A percentile compares a stretch with the other conserved stretches of the same genome.
Evolutionary conservation across 2,797 vertebrate species (phyloP).

Genomic region (Acrossocheilus fasciatus): DNA sequence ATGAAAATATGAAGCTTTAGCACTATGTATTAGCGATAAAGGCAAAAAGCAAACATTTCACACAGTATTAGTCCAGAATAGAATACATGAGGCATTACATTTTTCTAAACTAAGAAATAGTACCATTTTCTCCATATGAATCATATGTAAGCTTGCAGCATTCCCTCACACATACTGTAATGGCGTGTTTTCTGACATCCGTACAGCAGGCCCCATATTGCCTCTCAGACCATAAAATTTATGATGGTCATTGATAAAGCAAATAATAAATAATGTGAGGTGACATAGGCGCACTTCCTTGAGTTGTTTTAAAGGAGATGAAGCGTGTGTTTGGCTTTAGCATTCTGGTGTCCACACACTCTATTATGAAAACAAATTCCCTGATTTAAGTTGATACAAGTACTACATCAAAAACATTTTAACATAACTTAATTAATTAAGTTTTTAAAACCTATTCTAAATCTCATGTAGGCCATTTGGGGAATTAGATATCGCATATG

Average conservation of each 20-base stretch:
- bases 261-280: slow-evolving; percentile 49
- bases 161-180: neutral
- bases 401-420: neutral
- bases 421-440: neutral
- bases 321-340: neutral
- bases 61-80: neutral
- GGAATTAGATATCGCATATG: neutral
- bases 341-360: neutral
- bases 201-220: slow-evolving; percentile 2
- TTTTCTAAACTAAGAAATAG: neutral
- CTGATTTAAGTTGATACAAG: neutral
- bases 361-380: neutral
- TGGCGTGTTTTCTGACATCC: neutral
- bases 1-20: neutral
- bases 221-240: slow-evolving; percentile 23
- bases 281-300: slow-evolving; percentile 27
- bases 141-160: neutral
- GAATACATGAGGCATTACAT: neutral
- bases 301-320: slow-evolving; percentile 21
- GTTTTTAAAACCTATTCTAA: neutral
- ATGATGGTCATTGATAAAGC: slow-evolving; percentile 35
- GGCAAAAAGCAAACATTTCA: neutral
- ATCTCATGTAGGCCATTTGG: neutral
- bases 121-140: neutral
- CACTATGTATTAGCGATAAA: neutral